Base-by-base conservation (phyloP, 2,888 invertebrate genomes). In the Nemotelus pantherinus region DNA sequence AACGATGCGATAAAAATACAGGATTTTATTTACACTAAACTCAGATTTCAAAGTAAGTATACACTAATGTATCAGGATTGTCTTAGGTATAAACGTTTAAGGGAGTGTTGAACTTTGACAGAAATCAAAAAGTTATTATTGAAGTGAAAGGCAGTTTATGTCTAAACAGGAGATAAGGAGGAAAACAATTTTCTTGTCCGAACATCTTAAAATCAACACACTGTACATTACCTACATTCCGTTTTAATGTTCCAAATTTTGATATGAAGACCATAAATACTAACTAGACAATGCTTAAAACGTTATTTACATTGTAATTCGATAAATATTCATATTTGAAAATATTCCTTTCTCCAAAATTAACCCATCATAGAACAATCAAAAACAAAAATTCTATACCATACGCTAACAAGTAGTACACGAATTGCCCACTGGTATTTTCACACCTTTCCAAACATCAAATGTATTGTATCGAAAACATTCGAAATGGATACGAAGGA, bases 41-140 rank as follows among this genome's bases (percentile, higher is more conserved):
- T 25, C 25, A 25, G 25, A 53, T 50, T 43, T 63, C 63, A 58
- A 72, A 44, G 72, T 58, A 47, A 45, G 57, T 57, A 25, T 0
- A 25, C 25, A 50, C 60, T 63, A 60, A 74, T 63, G 74, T 74
- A 48, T 74, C 63, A 74, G 74, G 74, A 74, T 60, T 63, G 25
- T 63, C 48, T 48, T 63, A 48, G 5, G 48, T 63, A 63, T 57
- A 74, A 74, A 63, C 48, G 48, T n/a, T 39, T 25, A 41, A 39
- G 25, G 60, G 60, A 25, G 4, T 41, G 7, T 41, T 60, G 60
- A 5, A 50, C 50, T 50, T 50, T 25, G 25, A 25, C 25, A 25
- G 25, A 25, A 25, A 25, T 25, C 25, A 25, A 25, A 25, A 25
- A 25, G 25, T 25, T 25, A 25, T 25, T 25, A 25, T 25, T 25